Percentiles rank a stretch among this genome's conserved stretches.
phyloP scores from a whole-genome alignment of 2,797 vertebrate species.

The Poliocrania exsul region DNA sequence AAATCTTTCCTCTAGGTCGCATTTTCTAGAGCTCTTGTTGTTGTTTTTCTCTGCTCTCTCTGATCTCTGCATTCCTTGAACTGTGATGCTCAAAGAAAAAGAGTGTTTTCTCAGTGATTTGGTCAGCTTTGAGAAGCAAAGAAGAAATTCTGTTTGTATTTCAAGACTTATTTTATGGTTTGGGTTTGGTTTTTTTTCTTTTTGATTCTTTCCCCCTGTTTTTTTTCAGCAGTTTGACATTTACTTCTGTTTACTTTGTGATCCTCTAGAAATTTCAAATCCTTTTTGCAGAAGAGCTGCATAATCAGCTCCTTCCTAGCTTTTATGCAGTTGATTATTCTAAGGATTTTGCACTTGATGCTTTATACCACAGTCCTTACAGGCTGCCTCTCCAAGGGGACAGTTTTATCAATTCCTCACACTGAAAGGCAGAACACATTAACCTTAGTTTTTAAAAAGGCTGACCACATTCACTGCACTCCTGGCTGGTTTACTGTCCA shows the following conservation, averaged over 20 bases:
- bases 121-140: neutral
- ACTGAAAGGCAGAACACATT: neutral
- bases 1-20: neutral
- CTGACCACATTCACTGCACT: neutral
- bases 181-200: accelerated
- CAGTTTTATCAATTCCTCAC: neutral
- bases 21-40: neutral
- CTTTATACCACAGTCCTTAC: neutral
- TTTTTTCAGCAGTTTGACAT: neutral
- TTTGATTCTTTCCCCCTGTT: neutral
- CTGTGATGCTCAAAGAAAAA: neutral
- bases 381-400: neutral
- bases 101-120: neutral
- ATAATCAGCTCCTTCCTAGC: neutral
- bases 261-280: neutral
- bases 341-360: neutral
- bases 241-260: neutral
- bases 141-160: neutral
- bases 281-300: neutral
- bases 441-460: neutral
- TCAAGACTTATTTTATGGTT: neutral
- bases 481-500: neutral
- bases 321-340: neutral
- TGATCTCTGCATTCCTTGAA: neutral
- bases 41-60: neutral